Base-by-base conservation (phyloP, 2,113 vertebrate species). In the Australoheros scitulus region DNA sequence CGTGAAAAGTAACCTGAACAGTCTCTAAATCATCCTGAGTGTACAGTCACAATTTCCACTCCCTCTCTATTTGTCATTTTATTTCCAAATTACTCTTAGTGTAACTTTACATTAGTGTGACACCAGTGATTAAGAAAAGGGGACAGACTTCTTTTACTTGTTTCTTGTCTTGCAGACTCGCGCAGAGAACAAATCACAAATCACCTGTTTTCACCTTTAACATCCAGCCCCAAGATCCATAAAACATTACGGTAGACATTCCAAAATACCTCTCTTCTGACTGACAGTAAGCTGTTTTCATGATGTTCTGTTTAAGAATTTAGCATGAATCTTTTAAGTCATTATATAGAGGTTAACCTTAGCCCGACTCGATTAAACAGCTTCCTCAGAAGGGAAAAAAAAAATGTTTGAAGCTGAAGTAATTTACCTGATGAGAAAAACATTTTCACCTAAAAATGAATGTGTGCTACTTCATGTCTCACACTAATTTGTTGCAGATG, bases 401-500 rank as follows among this genome's bases (percentile, higher is more conserved):
- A 15, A 18, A 47, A 68, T 78, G 83, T 83, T 82, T 87, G 41
- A 87, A 75, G 68, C 38, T 64, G 18, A 84, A 82, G 88, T 89
- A 52, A 86, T 88, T 84, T 85, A 89, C 58, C 78, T 88, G 81
- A 80, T 74, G 76, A 77, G 43, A 75, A 85, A 91, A 87, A 63
- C 34, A 83, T 72, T 85, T 91, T 76, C 76, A 26, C 11, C 50
- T n/a, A 70, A 91, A 89, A 88, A 81, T 58, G 34, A 75, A 88
- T 90, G 61, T 63, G 81, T 52, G 83, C 77, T 55, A 76, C 76
- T 87, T 84, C 65, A 56, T 56, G 78, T 32, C 41, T 81, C 58
- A 80, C 52, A 89, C 68, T 61, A 81, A 92, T 85, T 86, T 89
- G 63, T 79, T 82, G 65, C 76, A 60, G 80, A 78, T 11, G 61